A percentile compares a stretch with the other conserved stretches of the same genome.
Conservation (phyloP, 2,888 invertebrate species). For the Eudasyphora cyanicolor region DNA sequence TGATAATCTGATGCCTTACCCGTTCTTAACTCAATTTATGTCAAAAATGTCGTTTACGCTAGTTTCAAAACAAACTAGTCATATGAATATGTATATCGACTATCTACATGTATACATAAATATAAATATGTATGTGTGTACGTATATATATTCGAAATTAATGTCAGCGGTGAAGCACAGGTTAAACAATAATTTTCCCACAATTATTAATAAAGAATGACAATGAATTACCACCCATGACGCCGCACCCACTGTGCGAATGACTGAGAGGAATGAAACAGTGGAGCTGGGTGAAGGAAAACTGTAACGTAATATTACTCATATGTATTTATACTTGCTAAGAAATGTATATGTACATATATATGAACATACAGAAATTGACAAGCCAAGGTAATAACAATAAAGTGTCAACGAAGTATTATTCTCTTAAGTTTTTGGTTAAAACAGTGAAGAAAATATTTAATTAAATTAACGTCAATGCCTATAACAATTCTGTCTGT, state of each 20-base stretch:
- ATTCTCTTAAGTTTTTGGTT: neutral
- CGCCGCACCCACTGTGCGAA: neutral
- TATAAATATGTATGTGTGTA: neutral
- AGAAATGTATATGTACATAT: no score
- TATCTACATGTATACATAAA: no score
- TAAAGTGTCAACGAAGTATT: conserved; percentile 41
- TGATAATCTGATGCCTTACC: no score
- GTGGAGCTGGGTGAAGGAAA: neutral
- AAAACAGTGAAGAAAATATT: conserved; percentile 37
- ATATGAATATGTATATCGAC: no score
- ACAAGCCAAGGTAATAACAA: neutral
- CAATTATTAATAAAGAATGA: conserved; percentile 45
- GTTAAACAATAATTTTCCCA: conserved; percentile 33
- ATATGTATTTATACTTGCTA: no score
- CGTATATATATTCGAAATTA: neutral
- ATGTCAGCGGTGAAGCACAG: neutral
- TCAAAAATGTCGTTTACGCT: no score
- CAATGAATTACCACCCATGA: conserved; percentile 7
- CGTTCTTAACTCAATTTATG: no score
- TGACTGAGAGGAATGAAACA: neutral
- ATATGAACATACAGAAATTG: no score
- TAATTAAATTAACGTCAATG: conserved; percentile 42
- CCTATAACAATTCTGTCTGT: conserved; percentile 33
- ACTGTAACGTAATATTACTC: neutral
- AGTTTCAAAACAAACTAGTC: no score